Percentiles rank a stretch among this genome's conserved stretches.
Conservation (phyloP, 1,140 invertebrate genomes). For the Plectrocnemia conspersa region DNA sequence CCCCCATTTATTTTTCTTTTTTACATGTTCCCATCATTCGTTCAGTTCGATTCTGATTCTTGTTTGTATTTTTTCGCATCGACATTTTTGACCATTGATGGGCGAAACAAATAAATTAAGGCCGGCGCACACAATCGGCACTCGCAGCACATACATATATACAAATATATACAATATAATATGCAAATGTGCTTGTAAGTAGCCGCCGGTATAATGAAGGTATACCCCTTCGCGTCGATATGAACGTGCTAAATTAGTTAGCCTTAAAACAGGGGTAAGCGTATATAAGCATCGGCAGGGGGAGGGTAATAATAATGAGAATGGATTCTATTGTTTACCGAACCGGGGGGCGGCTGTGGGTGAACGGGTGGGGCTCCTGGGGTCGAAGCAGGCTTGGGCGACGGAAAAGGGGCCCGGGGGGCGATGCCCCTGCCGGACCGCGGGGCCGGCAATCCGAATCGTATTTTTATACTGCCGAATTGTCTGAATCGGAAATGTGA, state of each 20-base stretch:
- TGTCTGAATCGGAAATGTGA: constrained; percentile 8
- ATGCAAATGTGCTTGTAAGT: constrained; percentile 21
- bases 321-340: constrained; percentile 37
- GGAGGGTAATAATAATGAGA: constrained; percentile 35
- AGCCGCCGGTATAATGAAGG: constrained; percentile 19
- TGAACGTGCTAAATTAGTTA: constrained; percentile 36
- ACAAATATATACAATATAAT: no score
- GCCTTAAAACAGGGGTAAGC: constrained; percentile 26
- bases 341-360: constrained; percentile 9
- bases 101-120: constrained; percentile 14
- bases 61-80: no score
- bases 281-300: constrained; percentile 17
- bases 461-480: constrained; percentile 14
- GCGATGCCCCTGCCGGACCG: no score
- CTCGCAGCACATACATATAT: constrained; percentile 14
- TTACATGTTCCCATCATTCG: no score
- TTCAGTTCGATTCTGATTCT: no score
- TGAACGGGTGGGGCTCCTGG: background rate
- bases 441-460: background rate
- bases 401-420: no score
- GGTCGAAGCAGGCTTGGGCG: background rate
- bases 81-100: no score
- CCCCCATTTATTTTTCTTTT: no score
- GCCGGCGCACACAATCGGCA: constrained; percentile 12
- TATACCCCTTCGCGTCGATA: constrained; percentile 26